Evolutionary conservation across 2,888 invertebrate genomes (phyloP).

Genomic region (Papilio gigon): DNA sequence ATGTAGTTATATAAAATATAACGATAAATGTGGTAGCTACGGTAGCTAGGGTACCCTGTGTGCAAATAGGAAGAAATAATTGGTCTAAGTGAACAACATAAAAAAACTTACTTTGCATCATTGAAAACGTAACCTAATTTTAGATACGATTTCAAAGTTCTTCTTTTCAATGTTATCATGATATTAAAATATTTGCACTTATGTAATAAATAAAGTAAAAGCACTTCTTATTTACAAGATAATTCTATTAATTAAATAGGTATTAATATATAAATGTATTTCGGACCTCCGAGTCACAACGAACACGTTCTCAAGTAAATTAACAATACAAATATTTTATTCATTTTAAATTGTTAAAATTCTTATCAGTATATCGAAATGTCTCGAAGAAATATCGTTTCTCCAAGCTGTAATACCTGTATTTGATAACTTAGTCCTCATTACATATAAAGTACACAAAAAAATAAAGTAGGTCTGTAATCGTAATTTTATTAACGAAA

Average conservation of each 20-base stretch:
- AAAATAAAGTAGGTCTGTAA: constrained; percentile 4
- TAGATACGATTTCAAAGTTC: constrained; percentile 6
- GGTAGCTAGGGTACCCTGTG: no score
- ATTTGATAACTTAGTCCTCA: constrained; percentile 35
- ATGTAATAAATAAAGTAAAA: not conserved
- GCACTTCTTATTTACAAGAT: not conserved
- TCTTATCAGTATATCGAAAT: not conserved
- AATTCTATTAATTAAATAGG: not conserved
- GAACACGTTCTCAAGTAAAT: not conserved
- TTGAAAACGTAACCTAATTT: constrained; percentile 21
- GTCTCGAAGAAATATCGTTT: not conserved
- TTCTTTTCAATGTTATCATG: constrained; percentile 10
- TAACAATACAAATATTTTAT: not conserved
- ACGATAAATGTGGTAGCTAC: no score
- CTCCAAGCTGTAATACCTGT: constrained; percentile 4
- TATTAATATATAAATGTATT: not conserved
- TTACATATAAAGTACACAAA: constrained; percentile 22
- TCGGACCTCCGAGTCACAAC: not conserved
- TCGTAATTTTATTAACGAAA: not conserved
- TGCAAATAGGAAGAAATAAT: not conserved
- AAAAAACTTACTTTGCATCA: constrained; percentile 25
- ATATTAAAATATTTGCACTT: not conserved
- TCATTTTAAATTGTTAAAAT: not conserved
- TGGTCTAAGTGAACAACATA: not conserved
- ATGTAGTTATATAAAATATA: no score